These are phyloP conservation scores for Thymelicus lineola DNA, from an alignment of 2,888 invertebrate genomes.

Conservation along the genomic window DNA sequence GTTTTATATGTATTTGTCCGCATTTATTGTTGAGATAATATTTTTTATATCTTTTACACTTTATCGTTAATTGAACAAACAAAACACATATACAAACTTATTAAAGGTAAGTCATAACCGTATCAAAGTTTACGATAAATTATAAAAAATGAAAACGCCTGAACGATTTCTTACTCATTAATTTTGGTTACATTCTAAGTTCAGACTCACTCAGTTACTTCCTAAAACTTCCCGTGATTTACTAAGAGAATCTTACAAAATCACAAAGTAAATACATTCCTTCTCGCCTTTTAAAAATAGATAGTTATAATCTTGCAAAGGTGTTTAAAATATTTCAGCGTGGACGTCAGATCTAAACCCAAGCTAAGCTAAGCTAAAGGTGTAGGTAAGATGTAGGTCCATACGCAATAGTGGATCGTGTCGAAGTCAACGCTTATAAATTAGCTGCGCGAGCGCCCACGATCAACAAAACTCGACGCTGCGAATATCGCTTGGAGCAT, in stretches of 20 bases:
- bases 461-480: conserved; percentile 69
- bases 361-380: not conserved
- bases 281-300: conserved; percentile 7
- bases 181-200: too few relatives aligned
- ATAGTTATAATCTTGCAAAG: conserved; percentile 23
- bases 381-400: conserved; percentile 42
- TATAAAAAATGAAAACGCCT: too few relatives aligned
- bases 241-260: not conserved
- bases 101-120: too few relatives aligned
- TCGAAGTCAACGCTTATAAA: conserved; percentile 78
- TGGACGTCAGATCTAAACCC: conserved; percentile 35
- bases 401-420: conserved; percentile 71
- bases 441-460: conserved; percentile 68
- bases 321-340: conserved; percentile 33
- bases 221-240: too few relatives aligned
- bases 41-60: too few relatives aligned
- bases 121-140: too few relatives aligned
- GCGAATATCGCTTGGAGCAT: conserved; percentile 73
- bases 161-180: too few relatives aligned
- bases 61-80: too few relatives aligned
- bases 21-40: too few relatives aligned
- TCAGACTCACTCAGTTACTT: not conserved
- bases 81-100: too few relatives aligned
- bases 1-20: not conserved
- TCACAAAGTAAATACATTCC: not conserved